Evolutionary conservation across 2,888 invertebrate genomes (phyloP), one percentile per base, ranked within the genome.

Genomic region (Lycocerus yunnanus): DNA sequence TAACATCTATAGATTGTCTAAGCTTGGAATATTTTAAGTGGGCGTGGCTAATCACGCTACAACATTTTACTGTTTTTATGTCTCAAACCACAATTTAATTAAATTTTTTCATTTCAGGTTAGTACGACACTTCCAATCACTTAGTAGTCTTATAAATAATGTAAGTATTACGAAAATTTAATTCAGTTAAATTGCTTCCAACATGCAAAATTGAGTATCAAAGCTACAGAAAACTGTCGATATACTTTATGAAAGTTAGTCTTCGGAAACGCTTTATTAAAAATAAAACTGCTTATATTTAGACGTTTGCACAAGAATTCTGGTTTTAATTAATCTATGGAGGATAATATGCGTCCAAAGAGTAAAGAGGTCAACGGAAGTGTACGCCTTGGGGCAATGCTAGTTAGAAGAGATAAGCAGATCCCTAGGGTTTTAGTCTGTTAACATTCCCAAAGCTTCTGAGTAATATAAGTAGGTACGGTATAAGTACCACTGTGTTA

Each of bases 391-490:
- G 58, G 70, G 73, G 75, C 70, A 70, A 43, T 68, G 75, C 75
- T 75, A 75, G 75, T 75, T 75, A 75, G 70, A 66, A 69, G 73
- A 75, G 73, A 70, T 75, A 75, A 75, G 75, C 69, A 75, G 71
- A 71, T 78, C 75, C 77, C 77, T 24, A 20, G 78, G 78, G 78
- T 58, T 73, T 68, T 69, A 72, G 72, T 75, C 75, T 77, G 77
- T 78, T 77, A 78, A 75, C 74, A 71, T 74, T 78, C 71, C 74
- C 72, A 16, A 68, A 76, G 76, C 74, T 72, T 69, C 68, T 71
- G 63, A 18, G 68, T 69, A 68, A 74, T 74, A 66, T 66, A 72
- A 72, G 72, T 63, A 63, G 61, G 18, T 16, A 18, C 13, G 61
- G 61, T 63, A n/a, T 63, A 63, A 63, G 61, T 20, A 71, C 59